Conservation (phyloP, 2,888 invertebrate genomes). For the Tetragonula carbonaria region DNA sequence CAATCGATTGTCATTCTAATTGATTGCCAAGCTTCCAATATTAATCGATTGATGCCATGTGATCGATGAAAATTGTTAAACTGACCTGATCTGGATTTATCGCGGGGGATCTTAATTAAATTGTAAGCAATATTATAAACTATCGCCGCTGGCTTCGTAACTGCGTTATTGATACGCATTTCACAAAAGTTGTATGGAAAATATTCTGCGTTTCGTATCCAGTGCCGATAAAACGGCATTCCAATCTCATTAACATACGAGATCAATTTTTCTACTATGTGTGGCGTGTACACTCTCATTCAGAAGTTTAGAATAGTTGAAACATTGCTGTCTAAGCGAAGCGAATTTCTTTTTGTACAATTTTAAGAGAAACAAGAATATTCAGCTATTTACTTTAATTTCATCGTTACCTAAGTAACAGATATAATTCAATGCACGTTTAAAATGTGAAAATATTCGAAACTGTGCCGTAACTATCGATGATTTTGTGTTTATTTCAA, state of each 20-base stretch:
- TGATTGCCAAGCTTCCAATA: slow-evolving; percentile 20
- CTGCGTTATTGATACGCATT: slow-evolving; percentile 11
- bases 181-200: neutral
- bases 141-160: neutral
- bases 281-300: too few relatives aligned
- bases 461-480: too few relatives aligned
- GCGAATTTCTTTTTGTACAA: too few relatives aligned
- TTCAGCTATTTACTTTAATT: too few relatives aligned
- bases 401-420: too few relatives aligned
- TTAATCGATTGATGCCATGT: slow-evolving; percentile 42
- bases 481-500: too few relatives aligned
- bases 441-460: too few relatives aligned
- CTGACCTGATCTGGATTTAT: slow-evolving; percentile 38
- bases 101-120: slow-evolving; percentile 55
- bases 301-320: too few relatives aligned
- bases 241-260: slow-evolving; percentile 7
- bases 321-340: too few relatives aligned
- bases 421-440: too few relatives aligned
- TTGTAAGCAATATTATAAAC: slow-evolving; percentile 15
- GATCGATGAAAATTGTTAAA: slow-evolving; percentile 52
- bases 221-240: slow-evolving; percentile 3
- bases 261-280: neutral
- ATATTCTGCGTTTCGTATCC: neutral
- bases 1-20: slow-evolving; percentile 8
- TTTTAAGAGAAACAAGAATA: too few relatives aligned